Evolutionary conservation across 2,888 invertebrate genomes (phyloP).

Genomic region (Aporophyla lueneburgensis): DNA sequence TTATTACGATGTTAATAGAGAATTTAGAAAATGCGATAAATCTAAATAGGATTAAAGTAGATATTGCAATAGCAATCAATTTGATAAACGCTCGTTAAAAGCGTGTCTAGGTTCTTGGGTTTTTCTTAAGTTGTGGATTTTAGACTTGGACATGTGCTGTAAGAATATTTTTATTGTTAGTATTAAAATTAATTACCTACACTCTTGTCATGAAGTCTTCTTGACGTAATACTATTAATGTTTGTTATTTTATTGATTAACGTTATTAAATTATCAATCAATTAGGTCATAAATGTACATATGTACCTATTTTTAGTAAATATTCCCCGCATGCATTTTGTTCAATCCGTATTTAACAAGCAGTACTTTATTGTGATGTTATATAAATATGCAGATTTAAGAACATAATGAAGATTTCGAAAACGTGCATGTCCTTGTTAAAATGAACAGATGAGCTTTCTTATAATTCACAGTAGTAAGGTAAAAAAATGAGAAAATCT

Average conservation of each 20-base stretch:
- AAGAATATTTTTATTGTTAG: background rate
- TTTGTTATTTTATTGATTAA: background rate
- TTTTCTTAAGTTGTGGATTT: slow-evolving; percentile 45
- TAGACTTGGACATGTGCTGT: slow-evolving; percentile 55
- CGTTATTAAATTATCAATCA: background rate
- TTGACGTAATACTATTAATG: background rate
- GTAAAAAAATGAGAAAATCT: slow-evolving; percentile 40
- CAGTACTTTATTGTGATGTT: background rate
- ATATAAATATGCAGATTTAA: background rate
- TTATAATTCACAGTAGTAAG: slow-evolving; percentile 34
- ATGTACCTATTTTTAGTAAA: background rate
- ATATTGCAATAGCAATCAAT: slow-evolving; percentile 56
- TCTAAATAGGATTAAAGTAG: slow-evolving; percentile 35
- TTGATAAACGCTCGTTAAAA: slow-evolving; percentile 45
- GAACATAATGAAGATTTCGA: background rate
- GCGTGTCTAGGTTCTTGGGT: slow-evolving; percentile 45
- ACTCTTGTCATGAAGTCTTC: background rate
- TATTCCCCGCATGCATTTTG: background rate
- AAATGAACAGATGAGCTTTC: slow-evolving; percentile 55
- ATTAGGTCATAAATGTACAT: background rate
- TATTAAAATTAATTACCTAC: background rate
- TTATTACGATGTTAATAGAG: slow-evolving; percentile 34
- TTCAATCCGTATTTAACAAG: background rate
- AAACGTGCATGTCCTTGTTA: slow-evolving; percentile 46
- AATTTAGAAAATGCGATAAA: slow-evolving; percentile 49